phyloP scores from a whole-genome alignment of 2,888 invertebrate genomes.

The Luperina nickerlii region DNA sequence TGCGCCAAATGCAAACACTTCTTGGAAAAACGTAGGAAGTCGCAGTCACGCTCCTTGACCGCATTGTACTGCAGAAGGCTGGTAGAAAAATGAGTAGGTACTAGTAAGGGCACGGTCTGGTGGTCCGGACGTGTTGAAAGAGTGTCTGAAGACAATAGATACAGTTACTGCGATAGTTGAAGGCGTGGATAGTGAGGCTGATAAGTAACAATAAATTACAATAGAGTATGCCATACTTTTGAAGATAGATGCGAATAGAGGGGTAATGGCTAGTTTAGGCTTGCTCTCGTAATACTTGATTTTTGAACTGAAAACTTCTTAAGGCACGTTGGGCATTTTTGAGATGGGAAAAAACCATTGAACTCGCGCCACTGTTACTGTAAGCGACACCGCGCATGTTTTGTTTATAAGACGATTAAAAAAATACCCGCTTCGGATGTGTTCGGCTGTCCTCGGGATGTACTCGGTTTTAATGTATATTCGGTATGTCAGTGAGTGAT shows the following conservation, averaged over 20 bases:
- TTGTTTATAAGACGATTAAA: no score
- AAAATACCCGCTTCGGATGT: no score
- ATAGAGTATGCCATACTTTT: not conserved
- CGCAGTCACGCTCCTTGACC: constrained; percentile 40
- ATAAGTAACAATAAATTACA: not conserved
- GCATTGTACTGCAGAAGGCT: constrained; percentile 42
- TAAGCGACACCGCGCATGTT: no score
- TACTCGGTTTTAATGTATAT: no score
- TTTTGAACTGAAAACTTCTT: no score
- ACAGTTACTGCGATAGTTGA: constrained; percentile 12
- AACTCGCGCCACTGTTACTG: no score
- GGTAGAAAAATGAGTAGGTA: constrained; percentile 34
- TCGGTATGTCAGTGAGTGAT: no score
- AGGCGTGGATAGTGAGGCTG: constrained; percentile 7
- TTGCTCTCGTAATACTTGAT: not conserved
- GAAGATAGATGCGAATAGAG: not conserved
- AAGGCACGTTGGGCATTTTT: no score
- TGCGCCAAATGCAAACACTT: constrained; percentile 12
- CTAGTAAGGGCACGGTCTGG: constrained; percentile 37
- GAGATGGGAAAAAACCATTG: no score
- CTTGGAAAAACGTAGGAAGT: constrained; percentile 38
- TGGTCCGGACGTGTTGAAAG: constrained; percentile 27
- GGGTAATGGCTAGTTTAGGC: not conserved
- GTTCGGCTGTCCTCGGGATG: no score
- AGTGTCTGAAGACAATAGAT: constrained; percentile 16